phyloP scores from a whole-genome alignment of 2,797 vertebrate genomes.

The Acomys russatus region DNA sequence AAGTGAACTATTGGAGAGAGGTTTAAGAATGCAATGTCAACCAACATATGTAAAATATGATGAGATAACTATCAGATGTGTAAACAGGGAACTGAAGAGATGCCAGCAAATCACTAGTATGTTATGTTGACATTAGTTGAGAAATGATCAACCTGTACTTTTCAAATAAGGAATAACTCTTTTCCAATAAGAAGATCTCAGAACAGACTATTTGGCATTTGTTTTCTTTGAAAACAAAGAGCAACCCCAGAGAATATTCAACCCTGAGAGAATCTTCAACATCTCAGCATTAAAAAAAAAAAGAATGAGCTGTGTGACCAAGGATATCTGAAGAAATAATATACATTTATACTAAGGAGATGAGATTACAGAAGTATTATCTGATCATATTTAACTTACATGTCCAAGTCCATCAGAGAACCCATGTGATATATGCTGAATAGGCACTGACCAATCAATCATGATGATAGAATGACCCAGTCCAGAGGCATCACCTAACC shows the following conservation, averaged over 20 bases:
- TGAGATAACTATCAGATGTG: not conserved
- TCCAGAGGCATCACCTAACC: not conserved
- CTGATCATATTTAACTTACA: not conserved
- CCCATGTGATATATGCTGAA: not conserved
- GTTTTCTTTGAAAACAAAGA: slow-evolving; percentile 19
- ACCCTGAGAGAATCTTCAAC: not conserved
- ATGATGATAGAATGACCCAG: not conserved
- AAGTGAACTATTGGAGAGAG: not conserved
- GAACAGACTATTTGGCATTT: not conserved
- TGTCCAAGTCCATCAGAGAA: not conserved
- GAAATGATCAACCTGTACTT: not conserved
- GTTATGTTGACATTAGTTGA: not conserved
- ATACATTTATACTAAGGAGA: not conserved
- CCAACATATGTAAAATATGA: not conserved
- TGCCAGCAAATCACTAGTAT: not conserved
- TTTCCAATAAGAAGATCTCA: not conserved
- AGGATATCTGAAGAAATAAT: not conserved
- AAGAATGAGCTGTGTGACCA: not conserved
- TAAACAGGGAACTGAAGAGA: not conserved
- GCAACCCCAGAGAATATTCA: not conserved
- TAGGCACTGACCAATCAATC: not conserved
- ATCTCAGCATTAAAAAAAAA: not conserved
- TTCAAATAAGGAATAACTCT: not conserved
- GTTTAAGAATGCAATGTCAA: slow-evolving; percentile 19
- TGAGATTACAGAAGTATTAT: not conserved